Conservation (phyloP, 2,113 vertebrate species). For the Mastomys natalensis region DNA sequence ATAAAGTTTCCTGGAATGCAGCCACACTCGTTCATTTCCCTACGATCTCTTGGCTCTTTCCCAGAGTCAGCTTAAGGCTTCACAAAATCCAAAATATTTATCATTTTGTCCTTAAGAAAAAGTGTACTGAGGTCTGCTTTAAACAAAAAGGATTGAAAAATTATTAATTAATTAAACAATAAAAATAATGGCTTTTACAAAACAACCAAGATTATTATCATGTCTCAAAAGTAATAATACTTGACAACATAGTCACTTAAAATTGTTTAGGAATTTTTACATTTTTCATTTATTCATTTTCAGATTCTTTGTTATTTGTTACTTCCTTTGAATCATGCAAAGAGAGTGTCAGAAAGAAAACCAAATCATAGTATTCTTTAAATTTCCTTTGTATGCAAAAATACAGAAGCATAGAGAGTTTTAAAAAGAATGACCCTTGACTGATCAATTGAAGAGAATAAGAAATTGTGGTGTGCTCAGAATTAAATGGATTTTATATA, state of each 20-base stretch:
- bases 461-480: neutral
- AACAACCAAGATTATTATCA: neutral
- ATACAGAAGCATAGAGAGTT: constrained; percentile 23
- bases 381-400: constrained; percentile 41
- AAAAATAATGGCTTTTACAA: neutral
- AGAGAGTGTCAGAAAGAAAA: constrained; percentile 20
- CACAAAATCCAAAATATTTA: constrained; percentile 32
- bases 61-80: neutral
- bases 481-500: neutral
- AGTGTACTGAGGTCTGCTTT: neutral
- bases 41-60: neutral
- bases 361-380: neutral
- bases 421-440: neutral
- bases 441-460: neutral
- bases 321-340: constrained; percentile 47
- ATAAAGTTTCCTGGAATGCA: neutral
- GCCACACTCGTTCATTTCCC: neutral
- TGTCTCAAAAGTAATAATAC: neutral
- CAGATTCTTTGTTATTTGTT: constrained; percentile 45
- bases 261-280: constrained; percentile 14
- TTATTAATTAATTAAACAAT: neutral
- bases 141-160: constrained; percentile 52
- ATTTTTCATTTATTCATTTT: constrained; percentile 30
- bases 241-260: neutral
- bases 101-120: constrained; percentile 43